Base-by-base conservation (phyloP, 2,888 invertebrate genomes). In the Limnephilus lunatus region DNA sequence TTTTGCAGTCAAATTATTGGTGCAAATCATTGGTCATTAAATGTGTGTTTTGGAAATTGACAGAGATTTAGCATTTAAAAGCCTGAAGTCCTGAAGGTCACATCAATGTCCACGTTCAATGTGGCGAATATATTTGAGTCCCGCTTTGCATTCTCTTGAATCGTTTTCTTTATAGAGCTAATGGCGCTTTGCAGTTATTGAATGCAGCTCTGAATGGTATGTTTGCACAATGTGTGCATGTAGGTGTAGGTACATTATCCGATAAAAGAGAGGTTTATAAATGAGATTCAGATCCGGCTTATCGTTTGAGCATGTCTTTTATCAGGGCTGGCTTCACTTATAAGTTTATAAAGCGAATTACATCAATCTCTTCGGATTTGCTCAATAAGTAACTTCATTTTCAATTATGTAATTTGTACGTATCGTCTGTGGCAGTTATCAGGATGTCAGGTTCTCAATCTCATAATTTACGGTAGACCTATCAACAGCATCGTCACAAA, bases 201-300 rank as follows among this genome's bases (percentile, higher is more conserved):
- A 85, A 85, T 85, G 48, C 85, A 85, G n/a, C 85, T n/a, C 44
- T 85, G 85, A 85, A 85, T 85, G 48, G 44, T 4, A 85, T 48
- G 85, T 44, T 44, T 44, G 44, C 85, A 85, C 44, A 44, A 85
- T 30, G 12, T 85, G 30, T 83, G 35, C 39, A 5, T 5, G 19
- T 83, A 25, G 7, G 19, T 5, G 19, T 83, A 25, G 7, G 19
- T 32, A 31, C 83, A 31, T 19, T 5, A 83, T 83, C 19, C 31
- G 15, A 35, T 35, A 83, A 35, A 83, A 83, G 83, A 83, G 31
- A 31, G 9, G 83, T 4, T 35, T 39, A 39, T 83, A 35, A 68
- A 68, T 25, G 83, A 32, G 32, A 35, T 35, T 32, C 9, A 83
- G 1, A 32, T 82, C 32, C 32, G 31, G 32, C 15, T 82, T 83